Percentiles rank a stretch among this genome's conserved stretches.
Evolutionary conservation across 37 sponge, comb jelly and placozoan genomes (phyloP).

Genomic region (Halichondria panicea): DNA sequence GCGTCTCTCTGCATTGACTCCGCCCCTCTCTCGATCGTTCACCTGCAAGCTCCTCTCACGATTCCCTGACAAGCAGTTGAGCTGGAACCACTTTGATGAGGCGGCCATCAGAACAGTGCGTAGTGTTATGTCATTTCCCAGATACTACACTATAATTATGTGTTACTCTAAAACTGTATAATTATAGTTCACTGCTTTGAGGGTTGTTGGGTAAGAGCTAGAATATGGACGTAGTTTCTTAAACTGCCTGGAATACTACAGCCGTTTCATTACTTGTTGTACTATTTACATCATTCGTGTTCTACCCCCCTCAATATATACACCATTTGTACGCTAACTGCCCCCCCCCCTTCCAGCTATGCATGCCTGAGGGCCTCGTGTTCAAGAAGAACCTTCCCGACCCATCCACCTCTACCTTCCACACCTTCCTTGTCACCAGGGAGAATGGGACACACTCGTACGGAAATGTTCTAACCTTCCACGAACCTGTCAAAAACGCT

Average conservation of each 20-base stretch:
- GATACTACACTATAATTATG: neutral
- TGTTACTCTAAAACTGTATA: no score
- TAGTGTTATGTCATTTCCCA: neutral
- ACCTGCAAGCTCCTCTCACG: slow-evolving; percentile 47
- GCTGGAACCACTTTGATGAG: slow-evolving; percentile 62
- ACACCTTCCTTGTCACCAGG: slow-evolving; percentile 84
- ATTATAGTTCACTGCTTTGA: no score
- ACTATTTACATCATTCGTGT: no score
- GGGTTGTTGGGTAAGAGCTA: no score
- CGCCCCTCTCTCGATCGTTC: slow-evolving; percentile 41
- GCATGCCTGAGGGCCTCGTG: slow-evolving; percentile 77
- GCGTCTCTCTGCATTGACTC: neutral
- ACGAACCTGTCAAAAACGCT: slow-evolving; percentile 40
- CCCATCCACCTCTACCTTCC: slow-evolving; percentile 41
- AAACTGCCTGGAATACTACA: no score
- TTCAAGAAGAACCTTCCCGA: slow-evolving; percentile 49
- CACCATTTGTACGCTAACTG: no score
- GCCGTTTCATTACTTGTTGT: no score
- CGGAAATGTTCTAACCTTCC: slow-evolving; percentile 73
- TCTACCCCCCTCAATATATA: no score
- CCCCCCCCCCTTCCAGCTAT: slow-evolving; percentile 45
- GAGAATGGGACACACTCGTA: slow-evolving; percentile 79
- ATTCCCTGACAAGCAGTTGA: slow-evolving; percentile 39
- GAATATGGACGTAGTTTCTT: no score
- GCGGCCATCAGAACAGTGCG: slow-evolving; percentile 64